phyloP scores from a whole-genome alignment of 2,113 vertebrate species.

The Cairina moschata region DNA sequence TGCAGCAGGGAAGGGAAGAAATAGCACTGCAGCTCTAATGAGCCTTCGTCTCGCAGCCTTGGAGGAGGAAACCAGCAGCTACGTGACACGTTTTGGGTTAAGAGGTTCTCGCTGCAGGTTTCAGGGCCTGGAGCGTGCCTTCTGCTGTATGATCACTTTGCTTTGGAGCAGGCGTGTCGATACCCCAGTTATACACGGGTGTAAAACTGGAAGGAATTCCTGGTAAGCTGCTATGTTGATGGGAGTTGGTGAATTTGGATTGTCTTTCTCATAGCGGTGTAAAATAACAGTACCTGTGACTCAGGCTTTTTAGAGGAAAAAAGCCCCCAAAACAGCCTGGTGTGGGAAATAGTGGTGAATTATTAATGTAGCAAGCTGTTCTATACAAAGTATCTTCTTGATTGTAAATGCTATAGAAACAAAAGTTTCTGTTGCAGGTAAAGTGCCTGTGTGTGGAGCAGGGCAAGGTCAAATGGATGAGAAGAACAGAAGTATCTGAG shows the following conservation, averaged over 20 bases:
- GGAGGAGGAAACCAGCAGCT: neutral
- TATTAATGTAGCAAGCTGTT: neutral
- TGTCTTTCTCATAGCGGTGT: neutral
- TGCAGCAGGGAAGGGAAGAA: constrained; percentile 45
- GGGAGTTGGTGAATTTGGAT: neutral
- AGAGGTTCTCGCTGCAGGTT: neutral
- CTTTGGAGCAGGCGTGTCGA: neutral
- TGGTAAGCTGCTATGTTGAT: neutral
- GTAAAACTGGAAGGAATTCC: neutral
- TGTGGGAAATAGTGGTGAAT: neutral
- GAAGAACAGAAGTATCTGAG: neutral
- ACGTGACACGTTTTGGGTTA: neutral
- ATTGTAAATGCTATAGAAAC: neutral
- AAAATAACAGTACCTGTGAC: neutral
- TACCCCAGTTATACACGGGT: neutral
- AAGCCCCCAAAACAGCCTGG: neutral
- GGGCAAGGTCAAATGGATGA: neutral
- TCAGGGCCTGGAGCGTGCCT: neutral
- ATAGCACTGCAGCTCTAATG: constrained; percentile 2
- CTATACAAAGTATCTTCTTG: neutral
- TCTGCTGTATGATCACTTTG: neutral
- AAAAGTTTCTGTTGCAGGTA: neutral
- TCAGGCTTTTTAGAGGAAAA: neutral
- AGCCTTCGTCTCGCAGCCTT: neutral
- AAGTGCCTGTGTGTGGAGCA: accelerated